phyloP scores from a whole-genome alignment of 2,113 vertebrate species.

The Eclectus roratus region DNA sequence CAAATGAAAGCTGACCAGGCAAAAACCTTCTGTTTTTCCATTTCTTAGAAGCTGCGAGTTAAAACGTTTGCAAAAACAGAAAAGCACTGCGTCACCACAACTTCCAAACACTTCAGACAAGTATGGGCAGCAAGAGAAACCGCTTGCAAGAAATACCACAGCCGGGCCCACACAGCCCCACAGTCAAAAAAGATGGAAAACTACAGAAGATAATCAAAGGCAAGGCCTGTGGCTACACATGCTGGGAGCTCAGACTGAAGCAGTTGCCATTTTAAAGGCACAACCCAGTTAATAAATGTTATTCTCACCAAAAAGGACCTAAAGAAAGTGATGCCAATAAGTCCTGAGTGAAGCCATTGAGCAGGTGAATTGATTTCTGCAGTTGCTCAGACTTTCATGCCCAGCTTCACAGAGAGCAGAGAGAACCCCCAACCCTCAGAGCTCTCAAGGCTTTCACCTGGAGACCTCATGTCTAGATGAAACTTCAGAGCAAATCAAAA shows the following conservation, averaged over 20 bases:
- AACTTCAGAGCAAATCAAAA: not conserved
- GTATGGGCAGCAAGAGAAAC: not conserved
- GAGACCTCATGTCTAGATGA: not conserved
- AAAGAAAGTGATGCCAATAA: not conserved
- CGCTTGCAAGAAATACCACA: not conserved
- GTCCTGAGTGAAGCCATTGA: not conserved
- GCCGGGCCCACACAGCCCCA: not conserved
- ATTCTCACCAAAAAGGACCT: not conserved
- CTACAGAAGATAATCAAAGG: not conserved
- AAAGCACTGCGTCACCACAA: rapidly evolving
- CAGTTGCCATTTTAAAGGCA: rapidly evolving
- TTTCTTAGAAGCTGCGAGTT: not conserved
- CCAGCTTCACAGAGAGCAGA: not conserved
- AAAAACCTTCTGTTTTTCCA: not conserved
- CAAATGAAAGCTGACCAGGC: not conserved
- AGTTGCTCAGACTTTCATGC: not conserved
- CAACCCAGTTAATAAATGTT: not conserved
- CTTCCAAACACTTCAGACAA: not conserved
- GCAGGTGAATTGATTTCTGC: not conserved
- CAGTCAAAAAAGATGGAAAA: not conserved
- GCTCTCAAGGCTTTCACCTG: not conserved
- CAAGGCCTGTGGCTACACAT: not conserved
- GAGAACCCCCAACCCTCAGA: not conserved
- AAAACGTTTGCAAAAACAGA: not conserved
- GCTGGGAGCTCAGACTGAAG: not conserved